A percentile compares a stretch with the other conserved stretches of the same genome.
phyloP scores from a whole-genome alignment of 2,888 invertebrate genomes.

The Seira sanloemensis region DNA sequence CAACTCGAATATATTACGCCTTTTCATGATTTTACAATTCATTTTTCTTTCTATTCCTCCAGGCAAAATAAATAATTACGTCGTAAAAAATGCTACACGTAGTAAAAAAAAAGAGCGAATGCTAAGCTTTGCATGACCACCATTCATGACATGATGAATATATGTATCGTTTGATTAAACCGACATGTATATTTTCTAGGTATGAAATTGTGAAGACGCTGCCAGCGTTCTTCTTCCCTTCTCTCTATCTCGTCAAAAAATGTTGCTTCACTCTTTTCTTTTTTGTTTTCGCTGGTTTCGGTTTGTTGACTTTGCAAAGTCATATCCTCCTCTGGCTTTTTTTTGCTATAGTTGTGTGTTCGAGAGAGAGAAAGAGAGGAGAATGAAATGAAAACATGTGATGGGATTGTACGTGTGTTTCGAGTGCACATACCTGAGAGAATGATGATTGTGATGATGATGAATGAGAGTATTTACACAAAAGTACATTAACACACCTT shows the following conservation, averaged over 20 bases:
- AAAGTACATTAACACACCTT: constrained; percentile 32
- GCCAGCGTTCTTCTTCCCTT: neutral
- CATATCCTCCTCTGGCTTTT: neutral
- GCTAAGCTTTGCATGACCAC: neutral
- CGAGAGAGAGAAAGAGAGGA: neutral
- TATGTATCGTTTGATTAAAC: neutral
- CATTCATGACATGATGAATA: neutral
- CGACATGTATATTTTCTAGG: neutral
- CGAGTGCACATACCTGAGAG: neutral
- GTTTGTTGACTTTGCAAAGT: constrained; percentile 1
- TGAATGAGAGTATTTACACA: neutral
- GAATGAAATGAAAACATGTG: neutral
- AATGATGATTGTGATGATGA: neutral
- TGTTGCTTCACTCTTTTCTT: neutral
- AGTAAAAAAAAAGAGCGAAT: neutral
- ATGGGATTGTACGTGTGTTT: neutral
- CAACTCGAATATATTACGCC: neutral
- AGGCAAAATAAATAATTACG: neutral
- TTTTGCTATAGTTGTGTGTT: neutral
- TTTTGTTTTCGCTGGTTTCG: neutral
- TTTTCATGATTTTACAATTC: neutral
- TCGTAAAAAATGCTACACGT: neutral
- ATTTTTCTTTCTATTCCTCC: neutral
- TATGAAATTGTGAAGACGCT: neutral
- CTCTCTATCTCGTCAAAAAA: too few relatives aligned